Base-by-base conservation (phyloP, 1,140 invertebrate genomes). In the Zaprionus nigranus region DNA sequence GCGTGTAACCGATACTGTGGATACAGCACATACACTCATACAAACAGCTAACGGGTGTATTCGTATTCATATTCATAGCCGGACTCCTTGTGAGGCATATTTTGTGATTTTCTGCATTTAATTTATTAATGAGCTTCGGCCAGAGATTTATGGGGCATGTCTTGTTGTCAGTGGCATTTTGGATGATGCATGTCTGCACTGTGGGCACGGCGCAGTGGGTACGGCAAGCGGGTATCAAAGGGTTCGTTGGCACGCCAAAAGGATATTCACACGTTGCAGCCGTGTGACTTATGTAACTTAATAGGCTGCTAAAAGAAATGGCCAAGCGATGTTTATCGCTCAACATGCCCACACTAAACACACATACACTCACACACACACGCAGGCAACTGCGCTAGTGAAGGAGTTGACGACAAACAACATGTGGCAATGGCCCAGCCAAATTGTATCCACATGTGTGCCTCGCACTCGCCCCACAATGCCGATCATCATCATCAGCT, bases 391-490 rank as follows among this genome's bases (percentile, higher is more conserved):
- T 34, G 30, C 17, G 15, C 24, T 28, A 20, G 61, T 56, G 36
- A 76, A 76, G 69, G 69, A 76, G 74, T 76, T 76, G 68, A 72
- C 67, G 74, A 78, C 73, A 66, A 64, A 78, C 61, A 78, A 78
- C 76, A 78, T 78, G 76, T 81, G 82, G 79, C 71, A 78, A 62
- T 67, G 62, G 67, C 65, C 78, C 72, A 70, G 79, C 79, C 79
- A 85, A 90, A 90, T 90, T 90, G 85, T 74, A 90, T 83, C 73
- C 86, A 90, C 86, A 90, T 85, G 86, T 90, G 85, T 84, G 81
- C 76, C 57, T 49, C 51, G n/a, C 43, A 63, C 61, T 58, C 72
- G 59, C 70, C 82, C 75, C 67, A 69, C 67, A 75, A 69, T 66
- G 59, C 51, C 59, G 51, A 78, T 83, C 69, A 72, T 80, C 69